Base-by-base conservation (phyloP, 2,888 invertebrate species). In the Aricia artaxerxes region DNA sequence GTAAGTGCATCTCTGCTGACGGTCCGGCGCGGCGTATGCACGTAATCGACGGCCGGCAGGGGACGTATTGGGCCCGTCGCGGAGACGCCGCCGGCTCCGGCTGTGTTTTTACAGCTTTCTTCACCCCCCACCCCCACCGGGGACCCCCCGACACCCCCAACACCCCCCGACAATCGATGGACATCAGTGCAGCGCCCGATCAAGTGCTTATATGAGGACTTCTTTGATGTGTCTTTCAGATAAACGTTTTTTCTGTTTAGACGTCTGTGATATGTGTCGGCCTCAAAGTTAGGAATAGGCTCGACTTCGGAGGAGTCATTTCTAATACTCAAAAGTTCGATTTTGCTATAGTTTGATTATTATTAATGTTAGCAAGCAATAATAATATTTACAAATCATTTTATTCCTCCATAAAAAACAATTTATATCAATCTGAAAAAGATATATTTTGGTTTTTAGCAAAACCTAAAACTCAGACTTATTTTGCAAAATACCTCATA, bases 61-160 rank as follows among this genome's bases (percentile, higher is more conserved):
- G 93, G 93, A 93, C 93, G 92, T 91, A 93, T 92, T 91, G 92
- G 92, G 87, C 90, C 92, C 92, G 92, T 91, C 92, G 92, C 87
- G 87, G 93, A 93, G 93, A 93, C 92, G 92, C 88, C 90, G 88
- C 86, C 85, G 87, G 87, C 89, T 89, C 89, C 83, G 84, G 85
- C 84, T 85, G 87, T 87, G 87, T 87, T 88, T 88, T 88, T 87
- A 88, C 87, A 87, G 85, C 86, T 86, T 87, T 87, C 86, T 86
- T 86, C 87, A 83, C 82, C 88, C 81, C 79, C 80, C 83, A 78
- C 82, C 81, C 83, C 35, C 35, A 13, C 6, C 35, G 78, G 82
- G 81, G 82, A 82, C 82, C 81, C 84, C 85, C 88, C 53, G 11
- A 11, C 81, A 84, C 80, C 80, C 83, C 79, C 82, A 80, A 82